Evolutionary conservation across 2,888 invertebrate species (phyloP).

Genomic region (Lampropteryx suffumata): DNA sequence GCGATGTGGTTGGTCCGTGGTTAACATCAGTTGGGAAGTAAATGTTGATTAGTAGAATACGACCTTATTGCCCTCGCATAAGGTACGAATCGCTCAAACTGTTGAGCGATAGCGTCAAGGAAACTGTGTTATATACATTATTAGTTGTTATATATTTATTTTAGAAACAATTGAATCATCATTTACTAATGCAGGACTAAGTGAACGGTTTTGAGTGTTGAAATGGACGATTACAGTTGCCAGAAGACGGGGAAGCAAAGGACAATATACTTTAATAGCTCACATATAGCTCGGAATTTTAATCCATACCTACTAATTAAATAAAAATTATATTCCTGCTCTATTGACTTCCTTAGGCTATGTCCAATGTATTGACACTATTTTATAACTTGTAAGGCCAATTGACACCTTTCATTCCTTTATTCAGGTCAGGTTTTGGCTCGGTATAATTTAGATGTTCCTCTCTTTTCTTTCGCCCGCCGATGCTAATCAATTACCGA

Average conservation of each 20-base stretch:
- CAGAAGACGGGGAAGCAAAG: slow-evolving; percentile 76
- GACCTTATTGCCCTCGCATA: slow-evolving; percentile 35
- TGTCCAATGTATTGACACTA: slow-evolving; percentile 25
- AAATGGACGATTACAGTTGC: slow-evolving; percentile 74
- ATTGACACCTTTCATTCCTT: neutral
- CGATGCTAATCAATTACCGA: no score
- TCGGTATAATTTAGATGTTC: no score
- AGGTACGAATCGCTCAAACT: slow-evolving; percentile 38
- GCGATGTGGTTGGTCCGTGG: slow-evolving; percentile 37
- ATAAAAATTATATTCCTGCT: slow-evolving; percentile 59
- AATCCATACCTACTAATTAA: slow-evolving; percentile 47
- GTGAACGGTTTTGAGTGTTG: slow-evolving; percentile 70
- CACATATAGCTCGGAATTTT: slow-evolving; percentile 50
- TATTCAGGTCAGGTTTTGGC: neutral
- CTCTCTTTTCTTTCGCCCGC: no score
- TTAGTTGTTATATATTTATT: slow-evolving; percentile 41
- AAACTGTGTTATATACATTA: slow-evolving; percentile 33
- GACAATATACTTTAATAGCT: slow-evolving; percentile 46
- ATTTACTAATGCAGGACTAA: slow-evolving; percentile 63
- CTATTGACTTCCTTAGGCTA: slow-evolving; percentile 38
- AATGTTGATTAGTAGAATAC: slow-evolving; percentile 56
- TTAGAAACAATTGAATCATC: slow-evolving; percentile 37
- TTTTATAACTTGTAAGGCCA: neutral
- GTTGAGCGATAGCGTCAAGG: slow-evolving; percentile 25
- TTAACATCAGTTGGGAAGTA: slow-evolving; percentile 50